phyloP scores from a whole-genome alignment of 2,113 vertebrate genomes.

The Coptodon bakossiorum region DNA sequence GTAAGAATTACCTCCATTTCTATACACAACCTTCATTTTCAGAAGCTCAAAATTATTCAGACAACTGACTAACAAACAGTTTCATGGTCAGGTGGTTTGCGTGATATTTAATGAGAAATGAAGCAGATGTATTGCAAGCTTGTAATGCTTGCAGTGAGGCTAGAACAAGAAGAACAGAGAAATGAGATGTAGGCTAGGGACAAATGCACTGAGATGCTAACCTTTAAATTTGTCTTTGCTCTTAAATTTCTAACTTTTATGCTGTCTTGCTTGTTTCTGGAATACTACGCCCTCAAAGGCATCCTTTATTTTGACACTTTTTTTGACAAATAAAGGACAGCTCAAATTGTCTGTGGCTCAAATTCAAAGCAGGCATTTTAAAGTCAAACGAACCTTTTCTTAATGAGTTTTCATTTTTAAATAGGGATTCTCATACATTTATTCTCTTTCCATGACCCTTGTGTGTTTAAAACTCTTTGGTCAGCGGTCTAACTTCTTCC shows the following conservation, averaged over 20 bases:
- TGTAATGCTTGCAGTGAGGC: neutral
- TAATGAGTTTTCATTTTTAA: neutral
- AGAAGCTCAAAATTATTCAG: neutral
- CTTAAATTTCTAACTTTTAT: neutral
- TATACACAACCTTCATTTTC: neutral
- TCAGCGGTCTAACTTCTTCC: neutral
- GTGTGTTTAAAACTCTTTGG: neutral
- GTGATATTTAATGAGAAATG: neutral
- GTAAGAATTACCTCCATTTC: neutral
- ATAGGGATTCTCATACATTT: neutral
- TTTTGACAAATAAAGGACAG: neutral
- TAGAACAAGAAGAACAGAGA: neutral
- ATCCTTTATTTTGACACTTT: neutral
- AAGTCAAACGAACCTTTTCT: neutral
- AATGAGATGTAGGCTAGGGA: neutral
- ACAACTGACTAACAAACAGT: neutral
- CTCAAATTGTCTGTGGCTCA: neutral
- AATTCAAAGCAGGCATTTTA: neutral
- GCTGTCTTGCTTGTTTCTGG: neutral
- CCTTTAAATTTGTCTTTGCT: neutral
- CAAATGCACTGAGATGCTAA: neutral
- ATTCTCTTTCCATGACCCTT: accelerated
- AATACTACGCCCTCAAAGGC: neutral
- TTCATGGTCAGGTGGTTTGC: neutral
- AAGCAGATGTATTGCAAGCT: neutral